Base-by-base conservation (phyloP, 2,797 vertebrate species). In the Lepus townsendii region DNA sequence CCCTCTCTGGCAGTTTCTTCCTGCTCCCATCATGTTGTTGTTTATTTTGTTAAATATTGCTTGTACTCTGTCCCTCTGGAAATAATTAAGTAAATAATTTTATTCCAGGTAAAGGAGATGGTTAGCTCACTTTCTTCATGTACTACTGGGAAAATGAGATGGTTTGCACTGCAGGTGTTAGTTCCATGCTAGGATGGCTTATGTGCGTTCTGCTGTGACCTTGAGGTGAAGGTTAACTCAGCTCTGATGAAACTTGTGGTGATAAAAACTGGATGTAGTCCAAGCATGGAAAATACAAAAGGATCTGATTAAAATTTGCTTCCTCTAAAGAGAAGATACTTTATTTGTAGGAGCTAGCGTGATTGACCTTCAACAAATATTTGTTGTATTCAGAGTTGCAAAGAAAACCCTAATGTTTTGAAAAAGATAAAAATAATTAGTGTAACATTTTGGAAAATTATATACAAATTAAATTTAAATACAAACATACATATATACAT, bases 61-160 rank as follows among this genome's bases (percentile, higher is more conserved):
- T 73, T 83, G n/a, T 57, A 47, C 71, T 68, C 71, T 65, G 62
- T 96, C 73, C 22, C 72, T 62, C 4, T 96, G 71, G 47, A 93
- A 94, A 96, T 85, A 0, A 2, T 42, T 90, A 35, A 85, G 47
- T 19, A 3, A 47, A 47, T 47, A 47, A 47, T 47, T 97, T 95
- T 96, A 93, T 79, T 96, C 7, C 63, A 94, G 42, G 10, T 87
- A 83, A 73, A 68, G 83, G 95, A 62, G 8, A 47, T 93, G 89
- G 1, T 90, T 96, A 38, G 91, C 83, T 96, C 22, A 1, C 1
- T 77, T 73, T 94, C 54, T 97, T 95, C 71, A 27, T 95, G 90
- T 90, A 91, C 97, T 95, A 96, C 71, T 96, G 69, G 96, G 83
- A 75, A 91, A 84, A 26, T 87, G 72, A 90, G 35, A 0, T 1